Base-by-base conservation (phyloP, 2,113 vertebrate genomes). In the Megaceryle torquata region DNA sequence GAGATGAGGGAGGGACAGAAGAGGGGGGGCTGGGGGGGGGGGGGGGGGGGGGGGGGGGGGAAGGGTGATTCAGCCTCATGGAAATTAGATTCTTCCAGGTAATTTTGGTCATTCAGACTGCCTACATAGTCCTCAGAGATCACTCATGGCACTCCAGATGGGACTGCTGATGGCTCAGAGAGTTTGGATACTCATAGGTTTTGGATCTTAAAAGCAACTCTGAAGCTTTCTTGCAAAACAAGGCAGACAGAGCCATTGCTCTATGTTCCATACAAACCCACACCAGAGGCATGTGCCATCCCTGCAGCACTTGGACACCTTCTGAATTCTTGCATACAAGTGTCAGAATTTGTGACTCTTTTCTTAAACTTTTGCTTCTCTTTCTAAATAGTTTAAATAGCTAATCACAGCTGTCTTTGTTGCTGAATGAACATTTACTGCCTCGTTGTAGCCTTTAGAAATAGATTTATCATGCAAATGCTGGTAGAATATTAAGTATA, bases 401-500 rank as follows among this genome's bases (percentile, higher is more conserved):
- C 63, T 96, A 93, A 96, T 95, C 2, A 1, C 88, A 92, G 91
- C 53, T 90, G 90, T 82, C 77, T 91, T 87, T 94, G 84, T 61
- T 82, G 61, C 81, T 8, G 53, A 87, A 93, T 64, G 77, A 95
- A 85, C 63, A 63, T 80, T 85, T 89, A 85, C 86, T 2, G 14
- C 81, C 92, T 91, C 11, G 2, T 37, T 87, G 71, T 95, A 96
- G 92, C 70, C 84, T 85, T 96, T 63, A 91, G 83, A 92, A 93
- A 92, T 67, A 94, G 41, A 95, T 94, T 87, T 96, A 94, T 91
- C 86, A 91, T 41, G 74, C 35, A 96, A 96, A 96, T 93, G 86
- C 88, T 74, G 22, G 43, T 19, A 82, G 92, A 96, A 95, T 95
- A 72, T 91, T 94, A 95, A 96, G 91, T 57, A 67, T 43, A 89